Percentiles rank a stretch among this genome's conserved stretches.
Conservation (phyloP, 2,113 vertebrate genomes). For the Formicarius rufipectus region DNA sequence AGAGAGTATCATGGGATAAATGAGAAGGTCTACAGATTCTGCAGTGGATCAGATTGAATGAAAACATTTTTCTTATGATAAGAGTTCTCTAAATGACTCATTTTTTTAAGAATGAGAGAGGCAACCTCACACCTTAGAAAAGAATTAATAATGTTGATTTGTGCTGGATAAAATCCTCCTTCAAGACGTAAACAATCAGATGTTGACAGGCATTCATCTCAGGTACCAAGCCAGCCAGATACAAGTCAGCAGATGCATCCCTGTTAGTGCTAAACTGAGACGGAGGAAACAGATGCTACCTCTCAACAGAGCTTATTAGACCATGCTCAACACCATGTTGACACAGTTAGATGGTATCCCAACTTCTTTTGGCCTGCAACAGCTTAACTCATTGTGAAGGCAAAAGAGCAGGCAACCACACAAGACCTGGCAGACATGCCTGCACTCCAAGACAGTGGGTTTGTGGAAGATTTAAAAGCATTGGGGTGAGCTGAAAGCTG, state of each 20-base stretch:
- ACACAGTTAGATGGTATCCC: background rate
- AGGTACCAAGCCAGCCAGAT: background rate
- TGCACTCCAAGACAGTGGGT: background rate
- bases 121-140: background rate
- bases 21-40: background rate
- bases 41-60: fast-evolving
- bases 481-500: background rate
- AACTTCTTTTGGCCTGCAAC: background rate
- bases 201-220: background rate
- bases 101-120: background rate
- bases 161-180: background rate
- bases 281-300: background rate
- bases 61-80: background rate
- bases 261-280: background rate
- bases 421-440: background rate
- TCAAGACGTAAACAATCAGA: background rate
- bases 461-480: background rate
- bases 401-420: background rate
- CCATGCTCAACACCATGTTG: background rate
- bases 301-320: slow-evolving; percentile 36
- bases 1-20: background rate
- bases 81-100: background rate
- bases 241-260: background rate
- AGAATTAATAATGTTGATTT: background rate
- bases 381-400: background rate